phyloP scores from a whole-genome alignment of 2,113 vertebrate species.

The Halichoerus grypus region DNA sequence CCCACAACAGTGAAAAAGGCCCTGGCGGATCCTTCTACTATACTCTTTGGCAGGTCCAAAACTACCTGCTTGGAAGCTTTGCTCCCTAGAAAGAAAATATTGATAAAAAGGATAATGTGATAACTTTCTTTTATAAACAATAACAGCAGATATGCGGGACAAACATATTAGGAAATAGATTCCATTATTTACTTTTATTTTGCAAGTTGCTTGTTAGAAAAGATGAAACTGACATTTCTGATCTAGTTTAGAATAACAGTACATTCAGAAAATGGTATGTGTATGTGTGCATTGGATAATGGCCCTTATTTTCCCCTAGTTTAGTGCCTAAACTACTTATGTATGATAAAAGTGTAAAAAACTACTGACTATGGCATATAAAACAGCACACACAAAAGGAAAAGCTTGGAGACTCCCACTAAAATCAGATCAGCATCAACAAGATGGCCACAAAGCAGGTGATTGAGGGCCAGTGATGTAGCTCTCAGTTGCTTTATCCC shows the following conservation, averaged over 20 bases:
- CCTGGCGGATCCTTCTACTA: constrained; percentile 83
- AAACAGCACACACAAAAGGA: neutral
- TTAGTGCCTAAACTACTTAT: neutral
- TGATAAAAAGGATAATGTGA: neutral
- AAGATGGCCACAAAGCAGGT: neutral
- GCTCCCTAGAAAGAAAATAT: constrained; percentile 68
- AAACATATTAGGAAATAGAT: neutral
- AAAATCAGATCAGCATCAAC: neutral
- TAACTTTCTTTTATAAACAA: neutral
- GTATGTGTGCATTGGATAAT: neutral
- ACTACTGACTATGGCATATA: neutral
- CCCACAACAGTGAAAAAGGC: constrained; percentile 83
- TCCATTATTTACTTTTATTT: neutral
- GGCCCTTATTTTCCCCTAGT: neutral
- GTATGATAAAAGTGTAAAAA: neutral
- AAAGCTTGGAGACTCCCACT: neutral
- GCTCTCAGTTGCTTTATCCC: neutral
- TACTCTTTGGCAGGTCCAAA: constrained; percentile 78
- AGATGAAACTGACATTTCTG: neutral
- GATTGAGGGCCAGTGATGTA: neutral
- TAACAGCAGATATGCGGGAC: neutral
- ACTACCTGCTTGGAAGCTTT: constrained; percentile 59
- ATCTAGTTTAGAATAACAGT: neutral
- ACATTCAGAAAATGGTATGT: neutral
- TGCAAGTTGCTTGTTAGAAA: neutral